phyloP scores from a whole-genome alignment of 1,140 invertebrate species.

The Ceratitis capitata region DNA sequence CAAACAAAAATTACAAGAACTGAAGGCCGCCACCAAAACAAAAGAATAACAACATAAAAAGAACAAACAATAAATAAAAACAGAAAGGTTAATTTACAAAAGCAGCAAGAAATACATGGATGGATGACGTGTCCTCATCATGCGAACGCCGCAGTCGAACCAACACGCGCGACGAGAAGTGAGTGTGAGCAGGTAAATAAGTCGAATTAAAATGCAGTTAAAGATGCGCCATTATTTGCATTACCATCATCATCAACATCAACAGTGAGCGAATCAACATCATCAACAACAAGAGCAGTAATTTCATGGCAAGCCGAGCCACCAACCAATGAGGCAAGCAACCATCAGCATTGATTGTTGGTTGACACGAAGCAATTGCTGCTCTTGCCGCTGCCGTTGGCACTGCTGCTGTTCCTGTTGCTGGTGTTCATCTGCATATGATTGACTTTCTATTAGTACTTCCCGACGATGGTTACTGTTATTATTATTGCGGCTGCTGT shows the following conservation, averaged over 20 bases:
- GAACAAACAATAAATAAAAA: neutral
- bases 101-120: neutral
- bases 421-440: neutral
- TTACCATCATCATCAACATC: constrained; percentile 59
- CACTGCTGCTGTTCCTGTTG: neutral
- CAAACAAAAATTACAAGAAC: neutral
- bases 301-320: constrained; percentile 33
- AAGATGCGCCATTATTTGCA: constrained; percentile 55
- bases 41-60: neutral
- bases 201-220: neutral
- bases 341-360: neutral
- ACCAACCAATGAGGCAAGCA: neutral
- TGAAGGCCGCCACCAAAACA: neutral
- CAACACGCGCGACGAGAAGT: neutral
- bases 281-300: constrained; percentile 51
- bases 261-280: constrained; percentile 45
- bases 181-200: neutral
- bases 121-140: neutral
- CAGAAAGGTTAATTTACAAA: neutral
- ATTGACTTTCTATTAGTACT: constrained; percentile 49
- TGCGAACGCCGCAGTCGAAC: neutral
- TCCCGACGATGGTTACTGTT: constrained; percentile 31
- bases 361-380: constrained; percentile 49
- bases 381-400: constrained; percentile 42
- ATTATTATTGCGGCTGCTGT: constrained; percentile 49